Evolutionary conservation across 2,797 vertebrate species (phyloP).

Genomic region (Austrolebias charrua): DNA sequence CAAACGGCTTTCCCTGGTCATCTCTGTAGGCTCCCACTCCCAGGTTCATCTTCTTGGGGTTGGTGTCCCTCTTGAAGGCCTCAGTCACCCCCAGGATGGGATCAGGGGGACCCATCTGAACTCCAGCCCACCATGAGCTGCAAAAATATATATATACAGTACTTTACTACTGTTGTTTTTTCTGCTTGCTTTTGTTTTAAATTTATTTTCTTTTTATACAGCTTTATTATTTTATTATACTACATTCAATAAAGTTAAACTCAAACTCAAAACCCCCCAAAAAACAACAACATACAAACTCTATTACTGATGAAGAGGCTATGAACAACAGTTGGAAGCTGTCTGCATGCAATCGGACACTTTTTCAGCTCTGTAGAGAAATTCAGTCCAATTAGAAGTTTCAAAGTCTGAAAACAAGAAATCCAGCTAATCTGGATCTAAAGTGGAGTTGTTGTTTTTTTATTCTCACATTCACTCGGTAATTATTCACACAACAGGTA

Average conservation of each 20-base stretch:
- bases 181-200: no score
- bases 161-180: no score
- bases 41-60: constrained; percentile 98
- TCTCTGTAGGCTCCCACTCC: constrained; percentile 97
- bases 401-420: constrained; percentile 42
- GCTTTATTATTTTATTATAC: no score
- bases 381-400: constrained; percentile 39
- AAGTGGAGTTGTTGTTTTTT: no score
- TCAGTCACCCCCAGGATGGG: constrained; percentile 96
- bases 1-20: constrained; percentile 92
- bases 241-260: no score
- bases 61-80: constrained; percentile 93
- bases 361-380: constrained; percentile 36
- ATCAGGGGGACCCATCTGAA: constrained; percentile 97
- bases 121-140: constrained; percentile 97
- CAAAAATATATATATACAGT: constrained; percentile 22
- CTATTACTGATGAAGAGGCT: no score
- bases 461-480: not conserved
- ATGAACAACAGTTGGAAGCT: no score
- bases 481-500: not conserved
- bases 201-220: no score
- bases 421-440: constrained; percentile 10
- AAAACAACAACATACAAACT: no score
- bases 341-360: not conserved
- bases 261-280: no score